Evolutionary conservation across 2,888 invertebrate species (phyloP).

Genomic region (Salticus scenicus): DNA sequence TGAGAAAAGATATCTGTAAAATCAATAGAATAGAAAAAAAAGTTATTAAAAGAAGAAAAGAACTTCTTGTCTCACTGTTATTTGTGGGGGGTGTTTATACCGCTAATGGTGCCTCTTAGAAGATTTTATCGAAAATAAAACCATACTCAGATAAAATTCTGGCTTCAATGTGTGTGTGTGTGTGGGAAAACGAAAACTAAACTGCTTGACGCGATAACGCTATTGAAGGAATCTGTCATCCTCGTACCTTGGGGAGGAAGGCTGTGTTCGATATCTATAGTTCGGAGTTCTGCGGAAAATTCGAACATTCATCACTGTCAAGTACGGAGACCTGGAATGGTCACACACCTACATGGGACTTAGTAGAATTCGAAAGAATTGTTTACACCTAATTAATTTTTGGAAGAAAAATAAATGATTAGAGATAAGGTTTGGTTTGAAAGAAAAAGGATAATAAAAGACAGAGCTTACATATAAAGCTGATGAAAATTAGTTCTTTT

Average conservation of each 20-base stretch:
- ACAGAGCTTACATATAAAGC: not conserved
- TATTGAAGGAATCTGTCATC: constrained; percentile 19
- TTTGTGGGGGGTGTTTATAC: constrained; percentile 12
- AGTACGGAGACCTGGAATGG: constrained; percentile 5
- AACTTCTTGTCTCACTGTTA: not conserved
- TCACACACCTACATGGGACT: not conserved
- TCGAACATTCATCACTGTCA: constrained; percentile 17
- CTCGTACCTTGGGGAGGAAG: constrained; percentile 1
- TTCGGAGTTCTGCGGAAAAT: constrained; percentile 11
- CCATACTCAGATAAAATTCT: constrained; percentile 1
- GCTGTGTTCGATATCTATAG: constrained; percentile 4
- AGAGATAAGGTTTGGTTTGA: not conserved
- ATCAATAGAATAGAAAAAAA: not conserved
- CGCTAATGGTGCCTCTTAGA: constrained; percentile 4
- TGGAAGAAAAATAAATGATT: not conserved
- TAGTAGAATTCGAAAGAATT: not conserved
- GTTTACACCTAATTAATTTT: constrained; percentile 11
- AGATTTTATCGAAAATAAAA: constrained; percentile 9
- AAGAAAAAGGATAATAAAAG: constrained; percentile 9
- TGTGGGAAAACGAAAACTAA: constrained; percentile 14
- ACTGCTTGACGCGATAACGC: not conserved
- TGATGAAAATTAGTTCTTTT: not conserved
- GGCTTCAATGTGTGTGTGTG: not conserved
- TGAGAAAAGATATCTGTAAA: not conserved
- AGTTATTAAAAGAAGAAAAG: not conserved